These are phyloP conservation scores for Cepaea nemoralis DNA, from an alignment of 1,140 invertebrate species.

Conservation along the genomic window DNA sequence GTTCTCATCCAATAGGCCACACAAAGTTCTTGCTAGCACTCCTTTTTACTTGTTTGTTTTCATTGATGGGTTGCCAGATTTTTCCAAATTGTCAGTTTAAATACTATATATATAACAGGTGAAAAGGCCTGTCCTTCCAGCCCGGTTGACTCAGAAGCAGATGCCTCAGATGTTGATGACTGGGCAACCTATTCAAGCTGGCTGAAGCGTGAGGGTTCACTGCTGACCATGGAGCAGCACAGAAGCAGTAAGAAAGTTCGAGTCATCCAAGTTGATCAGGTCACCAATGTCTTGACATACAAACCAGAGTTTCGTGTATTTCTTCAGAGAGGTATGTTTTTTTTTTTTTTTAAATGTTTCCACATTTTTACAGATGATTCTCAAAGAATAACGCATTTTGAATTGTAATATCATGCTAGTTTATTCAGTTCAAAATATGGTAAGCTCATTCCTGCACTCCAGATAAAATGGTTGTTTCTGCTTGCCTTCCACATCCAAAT, in stretches of 20 bases:
- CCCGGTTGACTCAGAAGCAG: constrained; percentile 27
- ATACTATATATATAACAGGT: constrained; percentile 12
- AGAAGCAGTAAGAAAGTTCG: constrained; percentile 17
- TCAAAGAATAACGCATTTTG: too few relatives aligned
- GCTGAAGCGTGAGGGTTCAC: constrained; percentile 8
- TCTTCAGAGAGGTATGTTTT: constrained; percentile 27
- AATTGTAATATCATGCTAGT: too few relatives aligned
- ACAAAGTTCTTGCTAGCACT: too few relatives aligned
- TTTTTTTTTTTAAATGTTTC: too few relatives aligned
- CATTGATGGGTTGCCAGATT: too few relatives aligned
- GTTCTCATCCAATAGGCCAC: too few relatives aligned
- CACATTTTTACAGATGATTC: too few relatives aligned
- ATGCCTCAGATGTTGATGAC: constrained; percentile 24
- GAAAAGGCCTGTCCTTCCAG: constrained; percentile 22
- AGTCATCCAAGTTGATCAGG: constrained; percentile 17
- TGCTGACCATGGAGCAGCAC: background rate
- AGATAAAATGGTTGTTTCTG: too few relatives aligned
- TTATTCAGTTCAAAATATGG: too few relatives aligned
- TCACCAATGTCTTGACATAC: background rate
- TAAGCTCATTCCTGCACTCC: background rate
- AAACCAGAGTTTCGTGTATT: constrained; percentile 28
- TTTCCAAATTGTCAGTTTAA: too few relatives aligned
- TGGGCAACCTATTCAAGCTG: background rate
- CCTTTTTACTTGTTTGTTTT: too few relatives aligned
- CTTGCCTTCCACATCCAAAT: too few relatives aligned